Percentiles rank a stretch among this genome's conserved stretches.
Evolutionary conservation across 2,888 invertebrate genomes (phyloP).

Genomic region (Diplolepis rosae): DNA sequence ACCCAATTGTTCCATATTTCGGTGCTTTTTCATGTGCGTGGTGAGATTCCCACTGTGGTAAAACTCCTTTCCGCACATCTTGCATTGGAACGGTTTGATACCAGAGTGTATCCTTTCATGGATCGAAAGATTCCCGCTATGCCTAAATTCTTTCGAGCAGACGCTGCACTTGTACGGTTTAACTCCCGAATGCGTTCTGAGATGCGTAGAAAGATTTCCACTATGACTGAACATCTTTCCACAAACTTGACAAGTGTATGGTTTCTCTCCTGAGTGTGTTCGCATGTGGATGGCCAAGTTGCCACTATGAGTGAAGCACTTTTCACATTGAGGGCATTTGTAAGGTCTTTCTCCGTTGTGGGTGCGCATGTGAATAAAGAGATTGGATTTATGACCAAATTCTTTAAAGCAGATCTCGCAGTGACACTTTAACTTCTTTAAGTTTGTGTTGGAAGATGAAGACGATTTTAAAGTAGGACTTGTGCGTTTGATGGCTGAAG

Average conservation of each 20-base stretch:
- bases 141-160: constrained; percentile 70
- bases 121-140: constrained; percentile 71
- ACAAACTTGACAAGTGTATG: constrained; percentile 70
- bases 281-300: constrained; percentile 72
- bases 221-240: constrained; percentile 72
- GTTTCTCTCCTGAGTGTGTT: constrained; percentile 71
- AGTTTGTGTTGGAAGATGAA: constrained; percentile 41
- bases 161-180: constrained; percentile 71
- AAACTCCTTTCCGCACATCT: constrained; percentile 71
- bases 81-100: constrained; percentile 72
- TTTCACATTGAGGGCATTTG: constrained; percentile 70
- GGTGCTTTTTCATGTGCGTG: constrained; percentile 72
- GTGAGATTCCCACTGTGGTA: constrained; percentile 72
- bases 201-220: constrained; percentile 70
- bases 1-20: background rate
- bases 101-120: constrained; percentile 72
- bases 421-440: constrained; percentile 68
- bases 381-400: constrained; percentile 71
- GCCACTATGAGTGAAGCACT: constrained; percentile 72
- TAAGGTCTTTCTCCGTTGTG: constrained; percentile 72
- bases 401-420: constrained; percentile 72
- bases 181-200: constrained; percentile 70
- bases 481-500: constrained; percentile 57
- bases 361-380: constrained; percentile 72
- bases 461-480: constrained; percentile 62